These are phyloP conservation scores for Psittacus erithacus DNA, from an alignment of 2,113 vertebrate genomes.

Conservation along the genomic window DNA sequence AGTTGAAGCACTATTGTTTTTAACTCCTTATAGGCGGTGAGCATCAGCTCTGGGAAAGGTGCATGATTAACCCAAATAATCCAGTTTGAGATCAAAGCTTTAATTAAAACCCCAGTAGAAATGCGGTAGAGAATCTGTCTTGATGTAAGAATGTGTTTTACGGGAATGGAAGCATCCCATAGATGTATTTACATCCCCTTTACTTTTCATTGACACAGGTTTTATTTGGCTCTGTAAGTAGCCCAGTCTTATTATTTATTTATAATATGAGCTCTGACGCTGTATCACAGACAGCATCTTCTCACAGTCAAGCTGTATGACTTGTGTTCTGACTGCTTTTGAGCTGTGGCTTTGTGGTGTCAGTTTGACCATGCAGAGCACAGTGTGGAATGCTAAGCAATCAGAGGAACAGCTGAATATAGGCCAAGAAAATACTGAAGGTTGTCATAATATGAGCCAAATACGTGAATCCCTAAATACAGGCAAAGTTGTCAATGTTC, in stretches of 20 bases:
- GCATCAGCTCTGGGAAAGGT: neutral
- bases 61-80: neutral
- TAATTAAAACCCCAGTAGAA: neutral
- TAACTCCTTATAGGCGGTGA: neutral
- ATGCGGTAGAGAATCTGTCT: neutral
- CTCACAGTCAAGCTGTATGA: neutral
- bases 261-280: neutral
- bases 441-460: neutral
- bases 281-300: neutral
- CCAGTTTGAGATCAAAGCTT: neutral
- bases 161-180: neutral
- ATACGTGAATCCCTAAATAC: neutral
- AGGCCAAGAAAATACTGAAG: neutral
- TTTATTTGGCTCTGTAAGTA: neutral
- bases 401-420: neutral
- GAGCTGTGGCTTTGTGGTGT: neutral
- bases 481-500: neutral
- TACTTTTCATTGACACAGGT: neutral
- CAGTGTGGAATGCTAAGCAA: neutral
- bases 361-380: neutral
- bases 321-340: neutral
- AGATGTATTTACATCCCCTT: neutral
- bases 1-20: neutral
- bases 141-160: neutral
- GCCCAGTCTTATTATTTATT: slow-evolving; percentile 21